Conservation (phyloP, 2,113 vertebrate genomes). For the Eira barbara region DNA sequence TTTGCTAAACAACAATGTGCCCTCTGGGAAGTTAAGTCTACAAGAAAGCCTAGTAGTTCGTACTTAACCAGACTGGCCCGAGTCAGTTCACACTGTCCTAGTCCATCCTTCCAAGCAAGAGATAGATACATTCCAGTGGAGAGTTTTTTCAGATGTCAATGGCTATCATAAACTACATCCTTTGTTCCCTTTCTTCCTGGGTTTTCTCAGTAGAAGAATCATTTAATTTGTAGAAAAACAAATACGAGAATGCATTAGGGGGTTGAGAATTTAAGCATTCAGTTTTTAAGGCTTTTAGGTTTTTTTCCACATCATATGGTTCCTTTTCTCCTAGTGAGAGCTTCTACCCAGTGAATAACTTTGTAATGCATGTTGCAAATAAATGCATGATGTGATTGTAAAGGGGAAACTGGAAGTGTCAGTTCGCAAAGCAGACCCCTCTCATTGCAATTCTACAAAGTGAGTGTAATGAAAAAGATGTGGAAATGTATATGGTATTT, state of each 20-base stretch:
- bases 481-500: background rate
- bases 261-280: background rate
- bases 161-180: background rate
- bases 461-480: background rate
- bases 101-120: background rate
- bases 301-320: background rate
- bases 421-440: background rate
- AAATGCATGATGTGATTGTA: background rate
- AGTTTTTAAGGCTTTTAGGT: background rate
- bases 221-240: background rate
- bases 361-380: background rate
- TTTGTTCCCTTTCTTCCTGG: background rate
- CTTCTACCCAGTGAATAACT: background rate
- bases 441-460: background rate
- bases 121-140: background rate
- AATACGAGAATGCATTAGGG: background rate
- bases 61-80: background rate
- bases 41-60: background rate
- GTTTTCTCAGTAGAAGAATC: background rate
- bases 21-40: background rate
- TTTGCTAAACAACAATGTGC: background rate
- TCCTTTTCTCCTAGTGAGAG: background rate
- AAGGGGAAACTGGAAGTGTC: background rate
- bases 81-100: background rate
- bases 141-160: background rate